These are phyloP conservation scores for Apamea anceps DNA, from an alignment of 2,888 invertebrate genomes.

Conservation along the genomic window DNA sequence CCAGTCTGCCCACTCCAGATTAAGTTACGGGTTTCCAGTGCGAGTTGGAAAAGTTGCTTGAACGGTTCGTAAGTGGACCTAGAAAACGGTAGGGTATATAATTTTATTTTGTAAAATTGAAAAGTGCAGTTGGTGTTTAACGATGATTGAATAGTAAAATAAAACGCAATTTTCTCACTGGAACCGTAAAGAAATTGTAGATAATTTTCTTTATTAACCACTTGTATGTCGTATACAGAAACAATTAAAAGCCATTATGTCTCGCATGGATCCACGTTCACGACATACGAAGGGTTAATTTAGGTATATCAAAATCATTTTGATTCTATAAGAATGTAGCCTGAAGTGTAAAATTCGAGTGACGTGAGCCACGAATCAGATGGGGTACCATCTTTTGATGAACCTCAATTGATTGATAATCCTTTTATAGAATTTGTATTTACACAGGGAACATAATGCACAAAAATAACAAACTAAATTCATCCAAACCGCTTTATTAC, in stretches of 20 bases:
- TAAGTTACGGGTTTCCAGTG: constrained; percentile 56
- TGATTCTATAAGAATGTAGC: background rate
- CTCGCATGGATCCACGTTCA: background rate
- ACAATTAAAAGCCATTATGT: background rate
- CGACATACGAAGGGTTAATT: background rate
- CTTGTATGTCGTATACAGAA: no score
- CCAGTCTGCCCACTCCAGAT: constrained; percentile 57
- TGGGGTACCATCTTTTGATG: background rate
- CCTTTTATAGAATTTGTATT: background rate
- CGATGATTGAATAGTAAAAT: background rate
- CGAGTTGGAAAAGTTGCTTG: constrained; percentile 49
- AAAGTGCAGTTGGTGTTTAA: background rate
- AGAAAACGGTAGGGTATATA: constrained; percentile 31
- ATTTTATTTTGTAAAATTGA: constrained; percentile 8
- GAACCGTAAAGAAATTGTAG: background rate
- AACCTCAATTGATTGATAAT: background rate
- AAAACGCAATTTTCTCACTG: background rate
- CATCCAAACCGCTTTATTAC: constrained; percentile 60
- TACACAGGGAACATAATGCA: constrained; percentile 27
- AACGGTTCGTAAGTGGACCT: constrained; percentile 35
- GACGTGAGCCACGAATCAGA: background rate
- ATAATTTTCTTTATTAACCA: background rate
- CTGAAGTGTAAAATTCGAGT: background rate
- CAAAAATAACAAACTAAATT: constrained; percentile 54
- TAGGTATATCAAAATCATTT: background rate